phyloP scores from a whole-genome alignment of 2,888 invertebrate species.

The Didymodactylos carnosus region DNA sequence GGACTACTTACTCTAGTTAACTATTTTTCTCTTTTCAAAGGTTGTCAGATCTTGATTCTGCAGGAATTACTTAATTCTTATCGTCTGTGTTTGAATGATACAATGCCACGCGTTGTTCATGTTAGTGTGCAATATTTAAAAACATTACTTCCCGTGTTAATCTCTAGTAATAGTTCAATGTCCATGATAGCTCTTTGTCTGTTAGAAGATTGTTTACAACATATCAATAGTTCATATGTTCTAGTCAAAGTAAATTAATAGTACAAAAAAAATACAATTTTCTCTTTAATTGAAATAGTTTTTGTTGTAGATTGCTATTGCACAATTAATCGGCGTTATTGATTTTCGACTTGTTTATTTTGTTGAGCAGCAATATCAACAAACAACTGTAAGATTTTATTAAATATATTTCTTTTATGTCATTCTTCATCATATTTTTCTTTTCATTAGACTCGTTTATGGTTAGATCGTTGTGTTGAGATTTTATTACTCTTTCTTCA shows the following conservation, averaged over 20 bases:
- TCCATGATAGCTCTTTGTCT: background rate
- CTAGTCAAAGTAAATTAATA: background rate
- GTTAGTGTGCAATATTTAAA: background rate
- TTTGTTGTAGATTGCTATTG: background rate
- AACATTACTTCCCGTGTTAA: background rate
- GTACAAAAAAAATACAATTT: background rate
- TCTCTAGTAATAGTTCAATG: background rate
- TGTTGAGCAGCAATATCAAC: background rate
- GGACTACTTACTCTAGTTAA: too few relatives aligned
- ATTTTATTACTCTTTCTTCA: background rate
- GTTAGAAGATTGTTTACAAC: background rate
- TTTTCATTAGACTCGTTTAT: background rate
- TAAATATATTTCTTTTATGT: background rate
- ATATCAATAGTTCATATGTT: background rate
- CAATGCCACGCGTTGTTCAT: background rate
- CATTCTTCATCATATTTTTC: background rate
- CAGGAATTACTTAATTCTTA: background rate
- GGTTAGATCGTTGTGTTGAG: background rate
- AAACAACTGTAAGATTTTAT: background rate
- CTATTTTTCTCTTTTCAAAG: too few relatives aligned
- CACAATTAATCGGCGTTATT: background rate
- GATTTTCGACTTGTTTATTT: background rate
- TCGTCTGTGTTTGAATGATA: background rate
- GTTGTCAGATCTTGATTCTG: background rate
- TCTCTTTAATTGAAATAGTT: background rate